These are phyloP conservation scores for Alosa sapidissima DNA, from an alignment of 2,797 vertebrate species.

Conservation along the genomic window DNA sequence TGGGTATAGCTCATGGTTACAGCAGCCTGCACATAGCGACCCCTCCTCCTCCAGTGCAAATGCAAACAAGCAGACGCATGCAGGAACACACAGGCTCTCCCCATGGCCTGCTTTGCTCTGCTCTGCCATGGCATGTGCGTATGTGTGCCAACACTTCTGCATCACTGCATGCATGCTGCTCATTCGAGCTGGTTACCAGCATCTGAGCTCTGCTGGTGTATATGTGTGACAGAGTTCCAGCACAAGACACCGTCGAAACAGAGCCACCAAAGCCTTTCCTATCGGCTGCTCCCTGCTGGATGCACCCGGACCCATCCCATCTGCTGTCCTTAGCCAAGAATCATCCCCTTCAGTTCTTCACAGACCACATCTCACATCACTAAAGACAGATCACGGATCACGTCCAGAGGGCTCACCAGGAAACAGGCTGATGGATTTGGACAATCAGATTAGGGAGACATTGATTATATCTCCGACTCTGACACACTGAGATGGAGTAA, in stretches of 20 bases:
- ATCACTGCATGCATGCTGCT: conserved; percentile 12
- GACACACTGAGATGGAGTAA: neutral
- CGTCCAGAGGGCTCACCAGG: neutral
- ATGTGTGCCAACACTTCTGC: conserved; percentile 13
- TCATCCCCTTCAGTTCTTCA: neutral
- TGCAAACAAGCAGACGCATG: conserved; percentile 35
- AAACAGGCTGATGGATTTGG: conserved; percentile 46
- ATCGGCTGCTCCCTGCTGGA: neutral
- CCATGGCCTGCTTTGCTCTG: neutral
- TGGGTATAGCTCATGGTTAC: neutral
- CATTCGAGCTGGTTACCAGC: conserved; percentile 17
- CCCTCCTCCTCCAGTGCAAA: neutral
- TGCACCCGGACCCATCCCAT: neutral
- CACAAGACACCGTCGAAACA: neutral
- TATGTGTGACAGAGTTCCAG: conserved; percentile 26
- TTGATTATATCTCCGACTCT: conserved; percentile 46
- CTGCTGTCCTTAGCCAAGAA: neutral
- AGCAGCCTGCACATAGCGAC: neutral
- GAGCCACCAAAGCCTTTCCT: neutral
- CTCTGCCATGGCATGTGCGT: neutral
- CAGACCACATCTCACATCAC: conserved; percentile 1
- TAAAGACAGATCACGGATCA: conserved; percentile 18
- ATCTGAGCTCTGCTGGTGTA: neutral
- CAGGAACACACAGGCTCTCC: neutral
- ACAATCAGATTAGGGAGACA: conserved; percentile 45